Percentiles rank a stretch among this genome's conserved stretches.
Evolutionary conservation across 2,888 invertebrate genomes (phyloP).

Genomic region (Athripsodes cinereus): DNA sequence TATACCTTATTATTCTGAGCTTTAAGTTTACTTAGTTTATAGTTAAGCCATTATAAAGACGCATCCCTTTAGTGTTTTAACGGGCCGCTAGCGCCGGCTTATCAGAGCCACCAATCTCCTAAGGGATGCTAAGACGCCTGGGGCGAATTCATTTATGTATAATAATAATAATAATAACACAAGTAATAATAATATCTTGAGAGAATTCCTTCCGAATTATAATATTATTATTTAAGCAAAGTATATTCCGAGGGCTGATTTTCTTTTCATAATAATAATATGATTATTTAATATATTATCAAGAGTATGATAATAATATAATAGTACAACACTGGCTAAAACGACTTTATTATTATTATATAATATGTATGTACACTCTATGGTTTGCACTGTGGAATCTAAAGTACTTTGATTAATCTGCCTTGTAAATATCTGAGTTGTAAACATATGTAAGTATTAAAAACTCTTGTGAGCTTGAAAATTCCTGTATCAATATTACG

Average conservation of each 20-base stretch:
- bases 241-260: conserved; percentile 13
- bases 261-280: conserved; percentile 25
- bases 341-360: too few species aligned
- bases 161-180: conserved; percentile 10
- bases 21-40: too few species aligned
- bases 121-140: conserved; percentile 2
- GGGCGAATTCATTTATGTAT: conserved; percentile 23
- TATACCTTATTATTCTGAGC: too few species aligned
- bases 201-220: not conserved
- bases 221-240: conserved; percentile 1
- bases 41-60: too few species aligned
- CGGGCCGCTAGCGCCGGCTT: conserved; percentile 15
- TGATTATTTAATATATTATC: conserved; percentile 19
- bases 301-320: conserved; percentile 6
- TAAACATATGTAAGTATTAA: too few species aligned
- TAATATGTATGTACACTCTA: too few species aligned
- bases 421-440: too few species aligned
- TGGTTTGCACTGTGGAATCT: too few species aligned
- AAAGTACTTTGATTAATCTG: too few species aligned
- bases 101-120: conserved; percentile 14
- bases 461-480: too few species aligned
- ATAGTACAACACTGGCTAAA: not conserved
- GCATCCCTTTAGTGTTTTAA: conserved; percentile 5
- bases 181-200: not conserved
- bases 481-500: too few species aligned